A percentile compares a stretch with the other conserved stretches of the same genome.
Conservation (phyloP, 2,113 vertebrate species). For the Mobula hypostoma region DNA sequence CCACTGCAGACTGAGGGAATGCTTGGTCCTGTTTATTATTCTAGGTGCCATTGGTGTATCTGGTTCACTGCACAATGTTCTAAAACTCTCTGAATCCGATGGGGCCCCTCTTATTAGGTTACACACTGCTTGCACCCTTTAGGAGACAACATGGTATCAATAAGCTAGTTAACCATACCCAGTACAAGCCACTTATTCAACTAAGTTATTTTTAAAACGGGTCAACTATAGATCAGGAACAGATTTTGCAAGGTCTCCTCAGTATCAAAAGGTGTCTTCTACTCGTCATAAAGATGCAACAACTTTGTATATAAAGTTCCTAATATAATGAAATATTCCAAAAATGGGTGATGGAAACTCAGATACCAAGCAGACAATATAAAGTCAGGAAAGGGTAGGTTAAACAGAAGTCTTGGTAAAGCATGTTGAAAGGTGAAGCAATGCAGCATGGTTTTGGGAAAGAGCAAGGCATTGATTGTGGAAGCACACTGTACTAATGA, state of each 20-base stretch:
- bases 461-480: not conserved
- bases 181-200: constrained; percentile 39
- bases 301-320: not conserved
- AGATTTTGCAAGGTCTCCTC: not conserved
- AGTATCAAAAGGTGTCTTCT: not conserved
- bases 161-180: not conserved
- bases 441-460: not conserved
- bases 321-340: not conserved
- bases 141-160: not conserved
- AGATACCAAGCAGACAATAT: not conserved
- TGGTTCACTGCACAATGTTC: constrained; percentile 83
- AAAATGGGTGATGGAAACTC: not conserved
- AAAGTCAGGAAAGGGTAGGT: not conserved
- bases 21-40: constrained; percentile 88
- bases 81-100: constrained; percentile 82
- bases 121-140: constrained; percentile 77
- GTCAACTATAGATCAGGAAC: not conserved
- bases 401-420: not conserved
- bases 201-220: not conserved
- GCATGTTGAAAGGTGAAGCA: not conserved
- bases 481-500: not conserved
- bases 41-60: constrained; percentile 77
- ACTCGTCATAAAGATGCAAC: not conserved
- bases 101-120: constrained; percentile 75
- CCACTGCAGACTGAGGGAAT: constrained; percentile 82